These are phyloP conservation scores for Lymantria dispar DNA, from an alignment of 2,888 invertebrate species.

Conservation along the genomic window DNA sequence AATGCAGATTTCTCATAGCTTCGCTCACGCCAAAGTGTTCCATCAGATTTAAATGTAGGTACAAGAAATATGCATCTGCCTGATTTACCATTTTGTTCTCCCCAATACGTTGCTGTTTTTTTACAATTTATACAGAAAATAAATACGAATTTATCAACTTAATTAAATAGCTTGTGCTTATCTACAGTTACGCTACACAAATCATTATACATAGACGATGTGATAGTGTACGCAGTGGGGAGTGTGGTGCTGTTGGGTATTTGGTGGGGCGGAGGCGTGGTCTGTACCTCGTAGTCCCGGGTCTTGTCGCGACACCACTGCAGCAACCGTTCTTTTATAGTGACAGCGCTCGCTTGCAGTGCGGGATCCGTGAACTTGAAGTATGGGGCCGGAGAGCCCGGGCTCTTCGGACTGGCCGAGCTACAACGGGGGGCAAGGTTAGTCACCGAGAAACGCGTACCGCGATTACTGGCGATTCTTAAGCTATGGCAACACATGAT, in stretches of 20 bases:
- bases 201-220: conserved; percentile 1
- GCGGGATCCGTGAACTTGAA: conserved; percentile 96
- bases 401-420: conserved; percentile 87
- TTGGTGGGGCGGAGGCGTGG: conserved; percentile 34
- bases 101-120: conserved; percentile 39
- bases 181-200: neutral
- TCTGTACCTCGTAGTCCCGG: conserved; percentile 96
- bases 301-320: conserved; percentile 99
- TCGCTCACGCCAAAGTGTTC: neutral
- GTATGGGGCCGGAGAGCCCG: conserved; percentile 86
- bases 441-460: conserved; percentile 42
- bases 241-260: conserved; percentile 17
- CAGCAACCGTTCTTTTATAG: conserved; percentile 98
- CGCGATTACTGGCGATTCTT: conserved; percentile 1
- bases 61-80: conserved; percentile 40
- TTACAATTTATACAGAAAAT: neutral
- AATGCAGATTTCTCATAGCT: conserved; percentile 33
- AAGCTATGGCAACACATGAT: conserved; percentile 2
- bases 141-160: neutral
- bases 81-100: conserved; percentile 32
- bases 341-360: conserved; percentile 94
- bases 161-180: neutral
- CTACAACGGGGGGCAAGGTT: conserved; percentile 81
- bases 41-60: neutral
- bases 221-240: conserved; percentile 37